phyloP scores from a whole-genome alignment of 2,797 vertebrate genomes.

The Paramormyrops hopkinsi region DNA sequence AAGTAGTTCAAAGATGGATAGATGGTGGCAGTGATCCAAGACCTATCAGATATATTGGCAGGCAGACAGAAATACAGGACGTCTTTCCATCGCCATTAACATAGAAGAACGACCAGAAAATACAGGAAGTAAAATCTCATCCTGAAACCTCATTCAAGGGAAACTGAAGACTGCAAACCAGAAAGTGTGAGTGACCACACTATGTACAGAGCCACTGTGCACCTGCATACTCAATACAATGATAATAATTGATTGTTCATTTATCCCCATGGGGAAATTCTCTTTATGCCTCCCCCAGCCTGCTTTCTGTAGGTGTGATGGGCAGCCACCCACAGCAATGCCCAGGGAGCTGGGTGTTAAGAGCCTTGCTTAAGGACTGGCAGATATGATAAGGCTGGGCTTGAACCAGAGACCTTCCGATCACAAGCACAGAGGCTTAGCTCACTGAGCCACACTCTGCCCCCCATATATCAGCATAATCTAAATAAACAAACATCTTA shows the following conservation, averaged over 20 bases:
- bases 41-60: neutral
- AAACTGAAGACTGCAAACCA: neutral
- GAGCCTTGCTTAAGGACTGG: neutral
- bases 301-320: neutral
- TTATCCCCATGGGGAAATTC: neutral
- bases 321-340: too few species aligned
- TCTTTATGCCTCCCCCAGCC: neutral
- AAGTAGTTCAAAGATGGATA: neutral
- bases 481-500: neutral
- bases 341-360: neutral
- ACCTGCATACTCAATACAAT: neutral
- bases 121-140: neutral
- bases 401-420: neutral
- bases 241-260: neutral
- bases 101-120: neutral
- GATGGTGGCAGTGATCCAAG: neutral
- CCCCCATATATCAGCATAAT: neutral
- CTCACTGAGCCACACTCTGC: neutral
- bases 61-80: neutral
- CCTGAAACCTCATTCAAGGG: too few species aligned
- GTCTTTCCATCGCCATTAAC: neutral
- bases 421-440: neutral
- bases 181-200: neutral
- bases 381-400: neutral
- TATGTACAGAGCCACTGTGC: neutral